phyloP scores from a whole-genome alignment of 2,888 invertebrate genomes.

The Salpingus planirostris region DNA sequence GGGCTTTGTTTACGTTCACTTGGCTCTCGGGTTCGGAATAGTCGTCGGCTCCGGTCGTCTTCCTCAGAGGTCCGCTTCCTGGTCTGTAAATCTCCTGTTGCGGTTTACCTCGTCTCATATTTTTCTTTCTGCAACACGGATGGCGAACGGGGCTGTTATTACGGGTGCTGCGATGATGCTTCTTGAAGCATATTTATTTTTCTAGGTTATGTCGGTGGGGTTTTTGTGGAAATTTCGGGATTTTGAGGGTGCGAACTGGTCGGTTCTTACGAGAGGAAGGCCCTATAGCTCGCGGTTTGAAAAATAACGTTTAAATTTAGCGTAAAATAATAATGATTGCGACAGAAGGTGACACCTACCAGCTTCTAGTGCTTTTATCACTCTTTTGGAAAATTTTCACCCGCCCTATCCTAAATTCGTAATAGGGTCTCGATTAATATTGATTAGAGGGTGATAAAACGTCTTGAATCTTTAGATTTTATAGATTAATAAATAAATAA shows the following conservation, averaged over 20 bases:
- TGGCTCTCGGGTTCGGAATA: slow-evolving; percentile 45
- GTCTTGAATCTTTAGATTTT: too few species aligned
- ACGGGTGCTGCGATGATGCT: too few species aligned
- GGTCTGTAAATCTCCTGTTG: slow-evolving; percentile 65
- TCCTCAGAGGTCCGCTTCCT: slow-evolving; percentile 66
- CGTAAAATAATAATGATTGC: slow-evolving; percentile 8
- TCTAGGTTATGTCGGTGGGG: slow-evolving; percentile 22
- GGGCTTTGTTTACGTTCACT: slow-evolving; percentile 20
- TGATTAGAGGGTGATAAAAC: too few species aligned
- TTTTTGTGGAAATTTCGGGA: neutral
- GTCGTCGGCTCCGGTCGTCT: slow-evolving; percentile 54
- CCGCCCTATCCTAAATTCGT: too few species aligned
- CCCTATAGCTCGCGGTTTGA: neutral
- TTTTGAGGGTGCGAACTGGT: too few species aligned
- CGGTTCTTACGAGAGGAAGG: too few species aligned
- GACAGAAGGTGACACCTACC: slow-evolving; percentile 28
- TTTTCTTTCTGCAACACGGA: slow-evolving; percentile 20
- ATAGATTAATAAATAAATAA: neutral
- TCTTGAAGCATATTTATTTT: slow-evolving; percentile 10
- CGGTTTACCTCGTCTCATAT: slow-evolving; percentile 53
- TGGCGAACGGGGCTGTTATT: slow-evolving; percentile 23
- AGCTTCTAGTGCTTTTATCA: slow-evolving; percentile 26
- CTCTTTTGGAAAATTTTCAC: too few species aligned
- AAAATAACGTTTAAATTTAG: neutral
- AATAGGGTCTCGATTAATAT: too few species aligned